Evolutionary conservation across 2,113 vertebrate species (phyloP), one percentile per base, ranked within the genome.

Genomic region (Ictalurus furcatus): DNA sequence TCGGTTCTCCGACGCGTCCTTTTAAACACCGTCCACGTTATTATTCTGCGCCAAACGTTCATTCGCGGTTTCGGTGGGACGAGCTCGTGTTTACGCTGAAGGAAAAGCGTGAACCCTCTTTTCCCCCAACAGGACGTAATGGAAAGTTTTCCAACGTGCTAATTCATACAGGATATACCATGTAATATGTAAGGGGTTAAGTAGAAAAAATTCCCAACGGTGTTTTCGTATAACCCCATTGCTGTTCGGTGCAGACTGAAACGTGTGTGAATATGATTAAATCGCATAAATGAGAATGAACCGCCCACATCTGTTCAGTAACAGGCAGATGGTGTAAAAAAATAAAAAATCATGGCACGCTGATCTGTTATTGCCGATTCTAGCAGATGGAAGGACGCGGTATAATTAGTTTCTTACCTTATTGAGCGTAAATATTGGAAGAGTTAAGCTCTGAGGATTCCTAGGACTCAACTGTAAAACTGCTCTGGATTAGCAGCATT

Each of bases 281-380:
- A 88, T 44, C 48, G 34, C 16, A 63, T 63, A 34, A 87, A 87
- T 80, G 78, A 83, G 74, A 88, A 86, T 83, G 44, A 87, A 79
- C 76, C 63, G 67, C 52, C 54, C 52, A 84, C 76, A 89, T 84
- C 83, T 85, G 85, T 87, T 86, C 81, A 63, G 23, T 25, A 83
- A 61, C 37, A 87, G 23, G 25, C 88, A 89, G 90, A 87, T 89
- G 88, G 88, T 63, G 52, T 84, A 84, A 80, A 87, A 89, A 87
- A 69, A 86, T 84, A 56, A 73, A 84, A 56, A 73, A 89, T 86
- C 78, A 86, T 52, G 84, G 54, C 85, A 86, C 7, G 37, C 19
- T 78, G 90, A 81, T 87, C 63, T 83, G 59, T 74, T 89, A 87
- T 1, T 34, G 88, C 61, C 63, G 17, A 14, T 63, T 59, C 86